A percentile compares a stretch with the other conserved stretches of the same genome.
phyloP scores from a whole-genome alignment of 2,888 invertebrate species.

The Tiliacea aurago region DNA sequence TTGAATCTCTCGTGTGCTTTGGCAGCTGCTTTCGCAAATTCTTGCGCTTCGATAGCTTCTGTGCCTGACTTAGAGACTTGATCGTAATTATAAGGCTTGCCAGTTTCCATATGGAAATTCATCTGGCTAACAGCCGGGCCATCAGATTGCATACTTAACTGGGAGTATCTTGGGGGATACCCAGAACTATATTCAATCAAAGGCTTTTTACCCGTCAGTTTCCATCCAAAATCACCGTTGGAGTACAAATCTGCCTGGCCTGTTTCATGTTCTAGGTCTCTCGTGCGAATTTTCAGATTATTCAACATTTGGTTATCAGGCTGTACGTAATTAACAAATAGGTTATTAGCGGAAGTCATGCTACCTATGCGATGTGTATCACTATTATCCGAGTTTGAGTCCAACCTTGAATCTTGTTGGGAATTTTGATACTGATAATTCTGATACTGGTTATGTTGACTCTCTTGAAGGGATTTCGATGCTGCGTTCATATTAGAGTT shows the following conservation, averaged over 20 bases:
- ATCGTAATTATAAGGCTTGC: conserved; percentile 79
- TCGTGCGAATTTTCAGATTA: conserved; percentile 75
- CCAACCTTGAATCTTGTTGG: conserved; percentile 75
- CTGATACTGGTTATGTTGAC: conserved; percentile 77
- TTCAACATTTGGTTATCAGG: conserved; percentile 80
- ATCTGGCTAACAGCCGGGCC: conserved; percentile 82
- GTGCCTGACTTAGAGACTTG: conserved; percentile 80
- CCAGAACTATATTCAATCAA: conserved; percentile 74
- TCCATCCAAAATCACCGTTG: conserved; percentile 89
- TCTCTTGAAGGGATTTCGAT: conserved; percentile 81
- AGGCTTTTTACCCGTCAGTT: conserved; percentile 82
- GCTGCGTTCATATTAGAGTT: conserved; percentile 74
- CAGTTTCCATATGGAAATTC: conserved; percentile 84
- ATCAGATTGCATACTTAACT: conserved; percentile 73
- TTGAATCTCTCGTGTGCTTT: conserved; percentile 85
- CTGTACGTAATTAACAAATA: conserved; percentile 83
- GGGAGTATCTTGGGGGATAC: conserved; percentile 78
- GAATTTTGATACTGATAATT: conserved; percentile 75
- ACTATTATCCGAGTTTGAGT: conserved; percentile 74
- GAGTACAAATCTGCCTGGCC: conserved; percentile 81
- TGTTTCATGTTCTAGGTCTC: conserved; percentile 80
- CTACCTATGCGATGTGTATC: conserved; percentile 83
- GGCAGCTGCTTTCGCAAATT: conserved; percentile 86
- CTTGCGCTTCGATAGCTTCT: conserved; percentile 81
- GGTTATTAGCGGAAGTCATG: conserved; percentile 82